Percentiles rank a stretch among this genome's conserved stretches.
These are phyloP conservation scores for Eurytoma adleriae DNA, from an alignment of 2,888 invertebrate genomes.

Conservation along the genomic window DNA sequence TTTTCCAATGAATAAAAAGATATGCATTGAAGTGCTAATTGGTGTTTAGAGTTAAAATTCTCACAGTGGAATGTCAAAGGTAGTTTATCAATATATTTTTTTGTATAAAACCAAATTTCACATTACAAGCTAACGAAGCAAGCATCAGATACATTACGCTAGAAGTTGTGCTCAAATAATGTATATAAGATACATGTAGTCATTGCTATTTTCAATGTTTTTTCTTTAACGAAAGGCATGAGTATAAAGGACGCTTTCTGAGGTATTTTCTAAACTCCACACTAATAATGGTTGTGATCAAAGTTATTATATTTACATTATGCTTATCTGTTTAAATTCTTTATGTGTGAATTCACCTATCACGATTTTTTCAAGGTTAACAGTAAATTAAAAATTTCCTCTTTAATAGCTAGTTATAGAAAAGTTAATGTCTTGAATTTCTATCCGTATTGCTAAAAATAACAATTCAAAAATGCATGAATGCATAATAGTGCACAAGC, in stretches of 20 bases:
- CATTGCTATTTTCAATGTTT: background rate
- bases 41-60: too few species aligned
- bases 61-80: too few species aligned
- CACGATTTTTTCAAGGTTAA: slow-evolving; percentile 1
- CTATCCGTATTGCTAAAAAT: slow-evolving; percentile 3
- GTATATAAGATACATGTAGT: background rate
- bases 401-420: slow-evolving; percentile 19
- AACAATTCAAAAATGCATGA: slow-evolving; percentile 23
- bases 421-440: background rate
- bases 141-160: too few species aligned
- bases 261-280: too few species aligned
- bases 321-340: background rate
- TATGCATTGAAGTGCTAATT: too few species aligned
- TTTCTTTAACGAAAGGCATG: slow-evolving; percentile 12
- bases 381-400: background rate
- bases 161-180: background rate
- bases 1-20: too few species aligned
- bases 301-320: background rate
- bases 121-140: too few species aligned
- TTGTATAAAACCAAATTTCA: too few species aligned
- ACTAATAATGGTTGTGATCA: too few species aligned
- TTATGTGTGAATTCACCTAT: background rate
- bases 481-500: slow-evolving; percentile 3
- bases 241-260: background rate
- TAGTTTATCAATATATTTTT: too few species aligned